A percentile compares a stretch with the other conserved stretches of the same genome.
phyloP scores from a whole-genome alignment of 2,113 vertebrate species.

The Balaenoptera acutorostrata region DNA sequence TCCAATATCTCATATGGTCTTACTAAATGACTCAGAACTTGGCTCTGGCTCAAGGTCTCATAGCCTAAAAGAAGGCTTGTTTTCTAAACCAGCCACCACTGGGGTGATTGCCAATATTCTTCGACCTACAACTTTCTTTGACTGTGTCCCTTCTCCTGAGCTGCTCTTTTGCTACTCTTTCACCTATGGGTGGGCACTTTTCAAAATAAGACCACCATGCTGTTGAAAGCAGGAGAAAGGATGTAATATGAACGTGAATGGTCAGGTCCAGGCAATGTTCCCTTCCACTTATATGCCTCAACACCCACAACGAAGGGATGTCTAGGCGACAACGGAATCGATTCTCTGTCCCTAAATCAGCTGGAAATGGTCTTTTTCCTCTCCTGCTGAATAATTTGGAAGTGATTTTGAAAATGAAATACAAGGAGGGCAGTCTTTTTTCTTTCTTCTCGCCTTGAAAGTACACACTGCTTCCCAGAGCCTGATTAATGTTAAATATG shows the following conservation, averaged over 20 bases:
- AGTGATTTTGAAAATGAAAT: constrained; percentile 50
- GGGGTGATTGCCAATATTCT: background rate
- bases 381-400: constrained; percentile 65
- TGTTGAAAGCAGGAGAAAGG: background rate
- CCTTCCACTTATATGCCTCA: background rate
- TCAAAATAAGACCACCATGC: background rate
- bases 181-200: background rate
- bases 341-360: constrained; percentile 56
- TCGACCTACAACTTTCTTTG: background rate
- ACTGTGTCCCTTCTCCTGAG: background rate
- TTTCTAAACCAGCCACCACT: background rate
- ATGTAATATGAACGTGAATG: background rate
- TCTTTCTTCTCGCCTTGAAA: constrained; percentile 41
- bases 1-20: background rate
- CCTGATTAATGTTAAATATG: constrained; percentile 79
- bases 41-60: background rate
- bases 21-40: background rate
- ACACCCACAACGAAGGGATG: constrained; percentile 31
- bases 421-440: background rate
- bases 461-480: constrained; percentile 48
- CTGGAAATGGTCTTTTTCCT: constrained; percentile 65
- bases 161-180: background rate
- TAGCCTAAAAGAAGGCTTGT: background rate
- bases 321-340: constrained; percentile 49
- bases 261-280: background rate